Base-by-base conservation (phyloP, 2,113 vertebrate species). In the Halcyon senegalensis region DNA sequence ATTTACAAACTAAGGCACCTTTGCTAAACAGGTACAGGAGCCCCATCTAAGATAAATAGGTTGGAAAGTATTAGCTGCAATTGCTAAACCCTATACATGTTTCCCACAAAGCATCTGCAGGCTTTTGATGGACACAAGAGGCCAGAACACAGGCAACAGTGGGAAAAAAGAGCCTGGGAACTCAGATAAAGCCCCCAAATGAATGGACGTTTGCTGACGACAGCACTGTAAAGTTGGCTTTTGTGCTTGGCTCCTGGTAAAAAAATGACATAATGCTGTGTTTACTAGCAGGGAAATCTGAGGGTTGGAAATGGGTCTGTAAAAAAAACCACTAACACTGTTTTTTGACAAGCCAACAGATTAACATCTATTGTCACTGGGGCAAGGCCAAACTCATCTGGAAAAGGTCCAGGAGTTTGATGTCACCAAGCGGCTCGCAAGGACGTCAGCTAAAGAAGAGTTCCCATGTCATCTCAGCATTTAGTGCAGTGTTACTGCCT, bases 361-460 rank as follows among this genome's bases (percentile, higher is more conserved):
- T 97, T 97, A 97, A 77, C 51, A 87, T 93, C 95, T 97, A 95
- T 97, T 97, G 95, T 97, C 92, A 92, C 97, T 96, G 96, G 93
- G 94, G 93, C 85, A 94, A 96, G 91, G 96, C 96, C 97, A 97
- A 89, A 58, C 85, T 88, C 0, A 0, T 50, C 87, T 95, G 96
- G 96, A 97, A 73, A 39, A 39, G 19, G 28, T 95, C 96, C 96
- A 97, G 83, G 60, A 93, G 85, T 93, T 95, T 95, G 93, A 96
- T 96, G 95, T 97, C 96, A 96, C 46, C 0, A 1, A 88, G 63
- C 91, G 82, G 81, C 62, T 94, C 5, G 1, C 14, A 68, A 95
- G 93, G 85, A 96, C 90, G 4, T 97, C 96, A 96, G 77, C 64
- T 89, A 37, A 66, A 81, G 77, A 92, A 92, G 87, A 0, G 13